These are phyloP conservation scores for Idaea aversata DNA, from an alignment of 2,888 invertebrate genomes.

Conservation along the genomic window DNA sequence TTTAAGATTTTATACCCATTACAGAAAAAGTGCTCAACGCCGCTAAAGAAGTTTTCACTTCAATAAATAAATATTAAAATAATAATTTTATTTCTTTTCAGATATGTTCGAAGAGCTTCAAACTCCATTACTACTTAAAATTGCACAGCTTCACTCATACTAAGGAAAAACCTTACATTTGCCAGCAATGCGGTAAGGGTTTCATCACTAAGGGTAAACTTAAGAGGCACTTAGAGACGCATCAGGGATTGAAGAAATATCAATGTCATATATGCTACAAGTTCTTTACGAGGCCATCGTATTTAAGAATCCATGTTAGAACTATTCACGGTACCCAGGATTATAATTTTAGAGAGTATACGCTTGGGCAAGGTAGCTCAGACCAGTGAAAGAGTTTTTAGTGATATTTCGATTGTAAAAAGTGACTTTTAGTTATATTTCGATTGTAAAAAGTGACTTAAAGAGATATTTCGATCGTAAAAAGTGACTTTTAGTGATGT, in stretches of 20 bases:
- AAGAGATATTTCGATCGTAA: neutral
- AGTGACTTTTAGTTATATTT: neutral
- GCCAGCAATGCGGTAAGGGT: slow-evolving; percentile 71
- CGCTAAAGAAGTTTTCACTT: no score
- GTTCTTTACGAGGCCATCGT: slow-evolving; percentile 68
- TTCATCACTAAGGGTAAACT: slow-evolving; percentile 70
- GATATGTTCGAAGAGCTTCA: slow-evolving; percentile 66
- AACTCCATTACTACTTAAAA: slow-evolving; percentile 67
- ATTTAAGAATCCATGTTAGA: slow-evolving; percentile 63
- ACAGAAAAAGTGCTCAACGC: no score
- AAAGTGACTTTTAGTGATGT: neutral
- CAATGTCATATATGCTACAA: slow-evolving; percentile 75
- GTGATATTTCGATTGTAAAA: no score
- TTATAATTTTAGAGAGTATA: slow-evolving; percentile 54
- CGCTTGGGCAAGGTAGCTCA: slow-evolving; percentile 12
- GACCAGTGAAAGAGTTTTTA: neutral
- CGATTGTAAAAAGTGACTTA: neutral
- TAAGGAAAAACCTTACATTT: slow-evolving; percentile 68
- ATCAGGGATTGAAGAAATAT: slow-evolving; percentile 66
- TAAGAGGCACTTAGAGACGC: slow-evolving; percentile 67
- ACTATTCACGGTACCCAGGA: slow-evolving; percentile 71
- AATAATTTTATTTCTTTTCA: no score
- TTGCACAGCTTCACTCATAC: slow-evolving; percentile 70
- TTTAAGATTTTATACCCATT: no score
- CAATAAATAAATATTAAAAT: no score